Conservation (phyloP, 2,113 vertebrate species). For the Sinocyclocheilus grahami region DNA sequence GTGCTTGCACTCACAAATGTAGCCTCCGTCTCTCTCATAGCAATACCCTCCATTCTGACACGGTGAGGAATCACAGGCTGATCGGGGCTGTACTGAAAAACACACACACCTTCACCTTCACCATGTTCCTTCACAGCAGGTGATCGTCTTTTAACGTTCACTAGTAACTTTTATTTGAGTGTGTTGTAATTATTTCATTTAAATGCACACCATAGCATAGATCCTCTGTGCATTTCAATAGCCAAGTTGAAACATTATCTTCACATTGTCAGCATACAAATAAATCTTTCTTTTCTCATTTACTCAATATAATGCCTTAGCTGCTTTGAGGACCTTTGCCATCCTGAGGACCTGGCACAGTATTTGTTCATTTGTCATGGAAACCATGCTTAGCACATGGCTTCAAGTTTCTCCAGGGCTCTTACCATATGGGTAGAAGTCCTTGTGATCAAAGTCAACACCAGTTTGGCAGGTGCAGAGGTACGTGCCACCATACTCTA, state of each 20-base stretch:
- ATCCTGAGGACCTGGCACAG: neutral
- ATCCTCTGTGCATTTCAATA: conserved; percentile 51
- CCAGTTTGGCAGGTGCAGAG: conserved; percentile 91
- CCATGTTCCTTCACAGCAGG: conserved; percentile 54
- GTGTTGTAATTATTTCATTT: conserved; percentile 1
- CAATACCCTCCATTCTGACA: conserved; percentile 95
- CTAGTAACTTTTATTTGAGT: conserved; percentile 44
- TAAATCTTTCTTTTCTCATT: conserved; percentile 50
- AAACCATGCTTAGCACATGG: neutral
- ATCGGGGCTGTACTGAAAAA: conserved; percentile 86
- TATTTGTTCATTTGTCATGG: conserved; percentile 49
- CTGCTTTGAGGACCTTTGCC: neutral
- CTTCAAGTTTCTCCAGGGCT: conserved; percentile 53
- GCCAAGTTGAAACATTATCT: conserved; percentile 27
- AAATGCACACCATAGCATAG: conserved; percentile 32
- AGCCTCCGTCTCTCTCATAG: conserved; percentile 83
- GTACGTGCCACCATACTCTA: conserved; percentile 91
- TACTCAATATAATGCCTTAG: neutral
- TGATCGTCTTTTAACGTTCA: neutral
- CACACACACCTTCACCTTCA: conserved; percentile 62
- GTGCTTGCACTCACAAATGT: conserved; percentile 86
- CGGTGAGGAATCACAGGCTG: conserved; percentile 93
- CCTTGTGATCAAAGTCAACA: conserved; percentile 71
- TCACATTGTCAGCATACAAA: conserved; percentile 6
- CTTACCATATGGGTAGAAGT: conserved; percentile 81